Evolutionary conservation across 2,888 invertebrate species (phyloP), one percentile per base, ranked within the genome.

Genomic region (Dryocosmus kuriphilus): DNA sequence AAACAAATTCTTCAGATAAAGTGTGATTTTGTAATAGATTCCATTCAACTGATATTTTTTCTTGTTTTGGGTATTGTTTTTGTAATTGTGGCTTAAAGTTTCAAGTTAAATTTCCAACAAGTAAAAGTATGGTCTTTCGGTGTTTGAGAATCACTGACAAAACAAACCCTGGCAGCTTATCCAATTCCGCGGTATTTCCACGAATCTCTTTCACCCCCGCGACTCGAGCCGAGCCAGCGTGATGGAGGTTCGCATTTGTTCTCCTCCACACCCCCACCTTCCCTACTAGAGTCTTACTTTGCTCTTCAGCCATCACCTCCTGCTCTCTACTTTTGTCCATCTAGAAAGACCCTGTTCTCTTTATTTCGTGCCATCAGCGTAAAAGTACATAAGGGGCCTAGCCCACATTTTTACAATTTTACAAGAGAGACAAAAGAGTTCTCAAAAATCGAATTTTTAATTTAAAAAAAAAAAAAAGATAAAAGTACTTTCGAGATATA

Each of bases 111-210:
- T 32, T 11, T 38, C 46, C 16, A 51, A 19, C 46, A 57, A 41
- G 22, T 22, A 65, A 14, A 38, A 22, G 6, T n/a, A n/a, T n/a
- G n/a, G n/a, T 14, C 35, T 22, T 14, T 65, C 24, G 5, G 11
- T 38, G 74, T 35, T 80, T 82, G 83, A 82, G 82, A 83, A 85
- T 82, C 85, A 81, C 84, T 84, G 85, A 83, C 83, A 83, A 86
- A 85, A 87, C 85, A 86, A 86, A 85, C 86, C 83, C 81, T 78
- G 83, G 67, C 80, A 81, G 87, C 85, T 88, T 87, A 88, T 88
- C 88, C 88, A 86, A 88, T 88, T 88, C 85, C 85, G 81, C 82
- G 84, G 79, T 79, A 81, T 88, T 88, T 88, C 85, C 85, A 85
- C 86, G 86, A 88, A 88, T 86, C 86, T 88, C 86, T 84, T 84